phyloP scores from a whole-genome alignment of 2,888 invertebrate genomes.

The Ormyrus thymus region DNA sequence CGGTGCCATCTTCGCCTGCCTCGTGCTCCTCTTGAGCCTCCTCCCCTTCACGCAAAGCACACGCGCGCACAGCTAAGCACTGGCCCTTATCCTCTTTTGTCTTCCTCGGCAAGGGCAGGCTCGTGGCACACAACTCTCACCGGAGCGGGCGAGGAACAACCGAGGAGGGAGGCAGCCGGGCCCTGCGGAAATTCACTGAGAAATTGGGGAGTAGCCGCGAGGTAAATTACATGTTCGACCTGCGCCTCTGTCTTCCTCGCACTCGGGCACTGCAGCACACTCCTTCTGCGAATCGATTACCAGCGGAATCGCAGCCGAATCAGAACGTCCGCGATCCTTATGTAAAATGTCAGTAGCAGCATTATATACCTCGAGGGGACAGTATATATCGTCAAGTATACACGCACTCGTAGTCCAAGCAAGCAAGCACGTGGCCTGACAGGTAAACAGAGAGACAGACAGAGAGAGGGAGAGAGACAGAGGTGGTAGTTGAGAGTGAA shows the following conservation, averaged over 20 bases:
- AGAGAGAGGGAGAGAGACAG: too few relatives aligned
- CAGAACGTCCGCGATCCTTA: slow-evolving; percentile 33
- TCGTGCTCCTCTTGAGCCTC: not conserved
- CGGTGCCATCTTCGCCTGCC: slow-evolving; percentile 41
- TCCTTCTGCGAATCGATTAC: not conserved
- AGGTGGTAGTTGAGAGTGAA: too few relatives aligned
- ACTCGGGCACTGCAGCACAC: not conserved
- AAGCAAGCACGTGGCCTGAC: too few relatives aligned
- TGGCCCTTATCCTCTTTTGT: slow-evolving; percentile 5
- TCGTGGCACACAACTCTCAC: not conserved
- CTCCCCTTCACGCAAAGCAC: not conserved
- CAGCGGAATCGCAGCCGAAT: slow-evolving; percentile 30
- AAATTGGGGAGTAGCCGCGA: not conserved
- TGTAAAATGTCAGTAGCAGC: slow-evolving; percentile 41
- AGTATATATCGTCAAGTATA: too few relatives aligned
- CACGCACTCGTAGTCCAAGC: too few relatives aligned
- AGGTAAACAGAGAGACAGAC: too few relatives aligned
- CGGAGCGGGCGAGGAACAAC: not conserved
- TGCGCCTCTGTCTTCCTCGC: slow-evolving; percentile 31
- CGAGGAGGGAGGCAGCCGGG: not conserved
- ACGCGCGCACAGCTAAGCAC: slow-evolving; percentile 31
- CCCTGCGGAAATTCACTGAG: not conserved
- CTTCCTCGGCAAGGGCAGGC: not conserved
- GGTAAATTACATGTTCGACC: slow-evolving; percentile 47
- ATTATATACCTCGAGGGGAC: not conserved